Percentiles rank a stretch among this genome's conserved stretches.
Conservation (phyloP, 2,888 invertebrate species). For the Geophilus truncorum region DNA sequence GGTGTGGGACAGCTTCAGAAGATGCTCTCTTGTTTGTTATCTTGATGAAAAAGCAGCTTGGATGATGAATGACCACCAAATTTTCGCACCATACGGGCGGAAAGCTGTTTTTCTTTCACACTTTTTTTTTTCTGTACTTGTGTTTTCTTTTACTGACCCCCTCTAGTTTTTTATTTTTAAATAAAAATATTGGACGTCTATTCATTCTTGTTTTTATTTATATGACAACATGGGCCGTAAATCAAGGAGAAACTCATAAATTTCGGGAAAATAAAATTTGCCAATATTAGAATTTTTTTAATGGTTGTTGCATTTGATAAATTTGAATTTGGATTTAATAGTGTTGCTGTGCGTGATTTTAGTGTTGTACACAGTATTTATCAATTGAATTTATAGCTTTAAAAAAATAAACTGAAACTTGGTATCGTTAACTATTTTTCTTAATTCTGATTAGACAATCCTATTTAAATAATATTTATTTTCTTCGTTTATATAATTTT, state of each 20-base stretch:
- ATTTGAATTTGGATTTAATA: too few relatives aligned
- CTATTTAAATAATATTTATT: too few relatives aligned
- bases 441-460: too few relatives aligned
- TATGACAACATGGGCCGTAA: background rate
- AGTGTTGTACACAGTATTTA: too few relatives aligned
- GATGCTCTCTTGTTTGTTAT: conserved; percentile 25
- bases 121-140: background rate
- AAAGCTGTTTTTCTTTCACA: conserved; percentile 9
- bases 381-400: too few relatives aligned
- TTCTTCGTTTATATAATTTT: too few relatives aligned
- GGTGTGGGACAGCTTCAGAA: conserved; percentile 19
- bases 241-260: background rate
- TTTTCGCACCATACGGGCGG: background rate
- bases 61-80: conserved; percentile 22
- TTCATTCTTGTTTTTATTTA: conserved; percentile 18
- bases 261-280: background rate
- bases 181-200: conserved; percentile 7
- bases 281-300: background rate
- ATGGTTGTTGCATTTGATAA: too few relatives aligned
- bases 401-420: too few relatives aligned
- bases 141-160: background rate
- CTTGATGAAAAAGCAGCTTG: conserved; percentile 4
- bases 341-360: too few relatives aligned
- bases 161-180: background rate
- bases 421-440: too few relatives aligned